A percentile compares a stretch with the other conserved stretches of the same genome.
Evolutionary conservation across 1,140 invertebrate genomes (phyloP).

Genomic region (Anastrepha obliqua): DNA sequence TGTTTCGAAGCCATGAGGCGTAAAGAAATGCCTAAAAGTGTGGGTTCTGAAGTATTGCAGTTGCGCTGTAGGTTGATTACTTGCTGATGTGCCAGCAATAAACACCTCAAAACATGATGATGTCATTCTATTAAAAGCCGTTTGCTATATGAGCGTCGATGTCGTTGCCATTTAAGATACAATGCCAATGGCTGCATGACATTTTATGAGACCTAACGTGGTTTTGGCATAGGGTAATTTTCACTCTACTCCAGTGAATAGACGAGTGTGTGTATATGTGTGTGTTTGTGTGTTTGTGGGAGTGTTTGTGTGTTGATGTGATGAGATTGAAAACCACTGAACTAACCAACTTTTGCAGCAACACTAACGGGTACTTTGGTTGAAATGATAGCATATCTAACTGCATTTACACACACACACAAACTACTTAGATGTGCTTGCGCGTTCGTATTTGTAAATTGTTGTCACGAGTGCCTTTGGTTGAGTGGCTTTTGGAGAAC

Average conservation of each 20-base stretch:
- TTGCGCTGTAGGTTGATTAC: neutral
- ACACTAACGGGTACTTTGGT: neutral
- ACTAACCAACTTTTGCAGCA: neutral
- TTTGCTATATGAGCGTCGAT: slow-evolving; percentile 4
- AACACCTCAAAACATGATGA: slow-evolving; percentile 38
- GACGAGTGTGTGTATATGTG: neutral
- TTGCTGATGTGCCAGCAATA: neutral
- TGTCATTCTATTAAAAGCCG: slow-evolving; percentile 33
- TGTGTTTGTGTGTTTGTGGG: neutral
- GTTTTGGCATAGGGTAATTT: neutral
- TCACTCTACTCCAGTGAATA: neutral
- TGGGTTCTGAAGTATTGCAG: no score
- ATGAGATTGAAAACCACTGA: slow-evolving; percentile 12
- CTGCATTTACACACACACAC: neutral
- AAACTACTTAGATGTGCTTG: neutral
- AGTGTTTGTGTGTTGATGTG: neutral
- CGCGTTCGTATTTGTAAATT: neutral
- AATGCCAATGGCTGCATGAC: neutral
- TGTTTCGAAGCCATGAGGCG: no score
- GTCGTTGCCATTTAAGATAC: neutral
- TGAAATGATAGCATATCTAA: neutral
- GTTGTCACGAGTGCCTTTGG: neutral
- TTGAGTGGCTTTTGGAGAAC: neutral
- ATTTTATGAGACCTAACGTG: neutral
- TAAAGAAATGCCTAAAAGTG: no score